These are phyloP conservation scores for Macaria liturata DNA, from an alignment of 2,888 invertebrate genomes.

Conservation along the genomic window DNA sequence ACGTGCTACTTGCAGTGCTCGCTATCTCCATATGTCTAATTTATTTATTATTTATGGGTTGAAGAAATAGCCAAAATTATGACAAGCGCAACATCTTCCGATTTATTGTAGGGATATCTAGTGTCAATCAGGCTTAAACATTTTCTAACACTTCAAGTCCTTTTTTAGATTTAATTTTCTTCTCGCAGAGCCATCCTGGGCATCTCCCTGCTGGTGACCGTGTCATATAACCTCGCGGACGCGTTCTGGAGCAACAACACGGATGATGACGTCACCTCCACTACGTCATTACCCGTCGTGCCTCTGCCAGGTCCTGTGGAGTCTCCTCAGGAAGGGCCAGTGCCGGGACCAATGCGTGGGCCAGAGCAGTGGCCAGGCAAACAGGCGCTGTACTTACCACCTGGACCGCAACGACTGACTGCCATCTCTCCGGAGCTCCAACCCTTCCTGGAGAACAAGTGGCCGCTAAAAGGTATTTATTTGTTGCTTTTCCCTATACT, in stretches of 20 bases:
- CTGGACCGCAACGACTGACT: constrained; percentile 19
- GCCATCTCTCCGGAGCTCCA: constrained; percentile 40
- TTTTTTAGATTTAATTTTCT: neutral
- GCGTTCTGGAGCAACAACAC: constrained; percentile 38
- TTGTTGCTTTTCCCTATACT: no score
- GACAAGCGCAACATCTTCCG: no score
- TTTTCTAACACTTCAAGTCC: no score
- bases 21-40: no score
- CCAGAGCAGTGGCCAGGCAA: constrained; percentile 23
- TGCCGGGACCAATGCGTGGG: constrained; percentile 7
- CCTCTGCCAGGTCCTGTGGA: constrained; percentile 13
- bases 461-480: constrained; percentile 70
- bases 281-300: constrained; percentile 16
- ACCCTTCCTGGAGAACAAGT: constrained; percentile 58
- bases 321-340: constrained; percentile 21
- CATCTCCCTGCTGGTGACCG: constrained; percentile 75
- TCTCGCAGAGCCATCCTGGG: constrained; percentile 72
- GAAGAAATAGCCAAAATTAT: no score
- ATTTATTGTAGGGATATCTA: no score
- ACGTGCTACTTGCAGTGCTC: no score
- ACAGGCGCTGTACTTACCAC: constrained; percentile 22
- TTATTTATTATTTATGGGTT: no score
- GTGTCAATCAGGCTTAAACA: neutral
- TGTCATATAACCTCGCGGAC: constrained; percentile 75
- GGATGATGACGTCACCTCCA: constrained; percentile 33